Base-by-base conservation (phyloP, 2,797 vertebrate genomes). In the Neostethus bicornis region DNA sequence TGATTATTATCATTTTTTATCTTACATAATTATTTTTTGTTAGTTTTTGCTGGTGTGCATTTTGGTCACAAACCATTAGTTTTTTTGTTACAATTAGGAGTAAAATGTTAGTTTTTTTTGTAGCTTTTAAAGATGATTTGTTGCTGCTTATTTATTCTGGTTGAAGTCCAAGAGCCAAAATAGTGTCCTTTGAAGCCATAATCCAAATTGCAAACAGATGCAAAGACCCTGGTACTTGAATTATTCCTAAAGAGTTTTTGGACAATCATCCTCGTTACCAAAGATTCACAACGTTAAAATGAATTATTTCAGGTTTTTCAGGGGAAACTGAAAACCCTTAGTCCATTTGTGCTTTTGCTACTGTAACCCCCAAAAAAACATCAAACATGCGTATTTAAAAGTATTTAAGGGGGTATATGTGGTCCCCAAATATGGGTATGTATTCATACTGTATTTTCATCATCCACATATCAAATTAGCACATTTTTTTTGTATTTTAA, bases 141-240 rank as follows among this genome's bases (percentile, higher is more conserved):
- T 68, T 76, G 45, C 51, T 72, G 59, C 74, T 70, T 81, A 83
- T 83, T 85, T 87, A 85, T 87, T 73, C 53, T 69, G 52, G 51
- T 77, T 51, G 34, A 23, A 26, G 41, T 81, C 64, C 62, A 66
- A 32, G 42, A 80, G 66, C 61, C 76, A 78, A 66, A 75, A 45
- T 61, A 51, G 66, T 44, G 23, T 58, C 55, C 76, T 7, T 45
- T 59, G 52, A 86, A 90, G 85, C 82, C 86, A 85, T 84, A 72
- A 50, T 67, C 75, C 39, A 16, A 47, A 61, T 44, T 25, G 56
- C 44, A 55, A n/a, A 41, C 54, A 60, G 60, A 61, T 12, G 14
- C 66, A 45, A 29, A 47, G 59, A 67, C 39, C 53, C 25, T 51
- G 4, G 60, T 85, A 87, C 85, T 87, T 88, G 85, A 88, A 90